Base-by-base conservation (phyloP, 2,888 invertebrate genomes). In the Mesorhabditis sp. region DNA sequence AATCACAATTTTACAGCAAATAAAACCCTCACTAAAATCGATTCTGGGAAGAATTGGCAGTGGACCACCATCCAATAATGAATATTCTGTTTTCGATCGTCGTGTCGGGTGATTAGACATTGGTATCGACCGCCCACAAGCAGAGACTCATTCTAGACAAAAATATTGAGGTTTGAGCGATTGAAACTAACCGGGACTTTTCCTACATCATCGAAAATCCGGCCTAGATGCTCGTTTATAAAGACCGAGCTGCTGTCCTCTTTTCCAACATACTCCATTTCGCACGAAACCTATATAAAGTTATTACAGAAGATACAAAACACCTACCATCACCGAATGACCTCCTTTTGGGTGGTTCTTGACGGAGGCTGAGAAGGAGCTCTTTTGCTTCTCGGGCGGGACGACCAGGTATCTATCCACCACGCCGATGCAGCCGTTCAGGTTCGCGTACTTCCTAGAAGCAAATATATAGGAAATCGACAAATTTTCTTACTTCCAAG, bases 31-130 rank as follows among this genome's bases (percentile, higher is more conserved):
- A 50, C 58, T 10, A 50, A n/a, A 13, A 50, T 10, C 7, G 58
- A 13, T 50, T n/a, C n/a, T 50, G 58, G 58, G 58, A 13, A 50
- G 58, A 50, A 50, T 50, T 50, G 58, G n/a, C 58, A 50, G 58
- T n/a, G 7, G 7, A n/a, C 58, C 10, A 50, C n/a, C 58, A 50
- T 50, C 58, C 58, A 50, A 50, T 50, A 50, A n/a, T 50, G 58
- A 13, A n/a, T 50, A n/a, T 50, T 50, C 58, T 50, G 7, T 10
- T n/a, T 50, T n/a, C 58, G 58, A 50, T 50, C 58, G 58, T 50
- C 58, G 58, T 13, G 10, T 50, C 58, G 58, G 10, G 58, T 50
- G n/a, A 50, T 50, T 10, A 50, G 58, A 50, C 58, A 50, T 50
- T 50, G 58, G 58, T 50, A 50, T 50, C 7, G 10, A 13, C 58